phyloP scores from a whole-genome alignment of 1,140 invertebrate species.

The Tachypleus tridentatus region DNA sequence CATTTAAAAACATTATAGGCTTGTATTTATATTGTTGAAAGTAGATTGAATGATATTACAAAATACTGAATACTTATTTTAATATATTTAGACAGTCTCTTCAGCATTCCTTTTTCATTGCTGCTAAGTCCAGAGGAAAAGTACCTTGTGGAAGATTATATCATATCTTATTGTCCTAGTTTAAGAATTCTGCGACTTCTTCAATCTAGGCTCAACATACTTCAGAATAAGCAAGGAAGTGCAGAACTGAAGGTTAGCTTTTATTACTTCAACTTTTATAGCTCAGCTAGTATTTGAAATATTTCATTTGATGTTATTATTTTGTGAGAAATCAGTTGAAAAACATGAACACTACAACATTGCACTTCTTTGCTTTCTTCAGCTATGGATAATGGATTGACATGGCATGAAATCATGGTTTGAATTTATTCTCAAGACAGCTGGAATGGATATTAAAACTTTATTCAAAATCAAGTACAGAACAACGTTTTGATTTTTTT shows the following conservation, averaged over 20 bases:
- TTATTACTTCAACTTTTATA: slow-evolving; percentile 2
- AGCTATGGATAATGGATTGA: not conserved
- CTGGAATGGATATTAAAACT: no score
- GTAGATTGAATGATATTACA: no score
- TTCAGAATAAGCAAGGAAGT: not conserved
- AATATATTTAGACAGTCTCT: not conserved
- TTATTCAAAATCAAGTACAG: no score
- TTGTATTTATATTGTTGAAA: no score
- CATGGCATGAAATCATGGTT: not conserved
- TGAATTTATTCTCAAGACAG: not conserved
- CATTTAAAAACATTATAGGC: no score
- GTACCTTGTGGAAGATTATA: slow-evolving; percentile 1
- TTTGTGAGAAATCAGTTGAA: no score
- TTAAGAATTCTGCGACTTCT: not conserved
- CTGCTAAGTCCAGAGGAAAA: not conserved
- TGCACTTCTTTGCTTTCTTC: no score
- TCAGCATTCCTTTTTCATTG: slow-evolving; percentile 2
- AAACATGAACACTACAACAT: no score
- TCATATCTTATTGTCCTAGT: not conserved
- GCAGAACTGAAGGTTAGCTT: not conserved
- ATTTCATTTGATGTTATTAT: no score
- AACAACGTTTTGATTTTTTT: no score
- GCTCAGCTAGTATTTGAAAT: no score
- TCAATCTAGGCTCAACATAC: not conserved
- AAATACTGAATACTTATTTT: no score